Evolutionary conservation across 2,113 vertebrate genomes (phyloP), one percentile per base, ranked within the genome.

Genomic region (Percina caprodes): DNA sequence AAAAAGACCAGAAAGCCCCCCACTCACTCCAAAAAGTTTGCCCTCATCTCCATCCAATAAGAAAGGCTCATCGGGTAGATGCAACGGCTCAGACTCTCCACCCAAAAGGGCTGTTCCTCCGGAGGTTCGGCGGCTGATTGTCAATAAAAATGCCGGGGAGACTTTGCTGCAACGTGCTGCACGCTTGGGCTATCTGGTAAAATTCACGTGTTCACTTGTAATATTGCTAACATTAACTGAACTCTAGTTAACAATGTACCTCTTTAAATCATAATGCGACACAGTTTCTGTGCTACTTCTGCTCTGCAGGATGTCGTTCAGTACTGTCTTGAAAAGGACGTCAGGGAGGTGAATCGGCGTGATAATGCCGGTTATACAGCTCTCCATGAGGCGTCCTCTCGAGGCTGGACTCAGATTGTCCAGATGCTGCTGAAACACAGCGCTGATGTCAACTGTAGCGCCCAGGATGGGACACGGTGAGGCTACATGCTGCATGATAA

Each of bases 301-400:
- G 15, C n/a, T 42, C 79, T 58, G 21, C 82, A 99, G 98, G 98
- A 99, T 0, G 98, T 99, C 1, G 98, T 99, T 65, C 95, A 97
- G 49, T 99, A 99, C 63, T 99, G 98, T 93, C 96, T 99, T 26
- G 97, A 99, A 93, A 99, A 99, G 74, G 97, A 99, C 84, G 94
- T 95, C n/a, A 95, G 96, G 3, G 98, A 99, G 0, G 97, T 99
- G 83, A 99, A 99, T 91, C 97, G 98, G 13, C 96, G 97, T 0
- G 98, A 99, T 90, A 99, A 99, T 0, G 98, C 98, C 0, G 98
- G 98, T 42, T 99, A 99, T 93, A 99, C 98, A 0, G 98, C 98
- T 6, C 96, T 99, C 74, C 98, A 99, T 0, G 98, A 99, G 91
- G 98, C 98, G 19, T 99, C 97, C 0, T 96, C 98, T 0, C 95